A percentile compares a stretch with the other conserved stretches of the same genome.
Evolutionary conservation across 2,113 vertebrate genomes (phyloP).

Genomic region (Cynopterus brachyotis): DNA sequence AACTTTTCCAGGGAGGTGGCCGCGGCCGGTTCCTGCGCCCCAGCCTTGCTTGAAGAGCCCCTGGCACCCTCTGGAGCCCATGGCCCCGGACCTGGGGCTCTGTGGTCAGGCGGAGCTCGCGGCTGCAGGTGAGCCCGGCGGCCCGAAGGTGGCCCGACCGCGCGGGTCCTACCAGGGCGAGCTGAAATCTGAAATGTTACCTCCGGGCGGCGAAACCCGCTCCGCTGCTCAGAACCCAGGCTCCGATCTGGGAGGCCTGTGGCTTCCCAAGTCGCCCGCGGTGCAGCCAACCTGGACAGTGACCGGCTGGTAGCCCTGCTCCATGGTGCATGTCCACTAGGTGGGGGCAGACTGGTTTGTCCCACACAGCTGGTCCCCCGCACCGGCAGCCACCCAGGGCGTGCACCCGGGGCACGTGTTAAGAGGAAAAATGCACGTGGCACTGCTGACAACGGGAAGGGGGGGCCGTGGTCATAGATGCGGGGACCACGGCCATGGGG

Average conservation of each 20-base stretch:
- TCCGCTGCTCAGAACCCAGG: neutral
- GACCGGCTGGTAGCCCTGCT: neutral
- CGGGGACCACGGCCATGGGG: neutral
- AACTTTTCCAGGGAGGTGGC: neutral
- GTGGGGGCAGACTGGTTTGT: neutral
- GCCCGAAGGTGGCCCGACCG: neutral
- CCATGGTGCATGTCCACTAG: neutral
- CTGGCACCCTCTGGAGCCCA: too few relatives aligned
- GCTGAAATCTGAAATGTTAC: neutral
- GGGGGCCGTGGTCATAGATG: neutral
- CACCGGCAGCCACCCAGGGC: neutral
- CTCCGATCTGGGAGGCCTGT: neutral
- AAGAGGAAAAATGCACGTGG: neutral
- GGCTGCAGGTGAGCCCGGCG: neutral
- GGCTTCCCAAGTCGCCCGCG: neutral
- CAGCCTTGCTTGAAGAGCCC: too few relatives aligned
- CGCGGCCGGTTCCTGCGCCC: neutral
- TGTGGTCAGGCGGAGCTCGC: too few relatives aligned
- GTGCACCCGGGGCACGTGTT: too few relatives aligned
- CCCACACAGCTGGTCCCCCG: neutral
- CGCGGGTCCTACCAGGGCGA: neutral
- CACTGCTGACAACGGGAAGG: neutral
- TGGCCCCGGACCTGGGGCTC: too few relatives aligned
- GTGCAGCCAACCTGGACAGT: neutral
- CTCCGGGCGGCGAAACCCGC: neutral